Evolutionary conservation across 2,797 vertebrate genomes (phyloP).

Genomic region (Enoplosus armatus): DNA sequence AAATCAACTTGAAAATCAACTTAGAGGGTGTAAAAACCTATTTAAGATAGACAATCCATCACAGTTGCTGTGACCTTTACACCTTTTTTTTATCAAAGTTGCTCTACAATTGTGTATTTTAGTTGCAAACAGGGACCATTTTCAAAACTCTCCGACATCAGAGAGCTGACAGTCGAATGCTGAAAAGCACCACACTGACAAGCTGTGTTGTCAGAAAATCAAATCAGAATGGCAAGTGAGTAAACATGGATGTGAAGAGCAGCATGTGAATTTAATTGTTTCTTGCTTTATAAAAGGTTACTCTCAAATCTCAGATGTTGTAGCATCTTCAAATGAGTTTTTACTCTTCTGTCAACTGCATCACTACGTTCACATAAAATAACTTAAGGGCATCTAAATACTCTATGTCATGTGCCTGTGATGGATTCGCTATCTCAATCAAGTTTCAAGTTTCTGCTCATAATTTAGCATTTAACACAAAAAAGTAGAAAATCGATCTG

Average conservation of each 20-base stretch:
- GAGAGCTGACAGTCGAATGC: conserved; percentile 41
- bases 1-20: conserved; percentile 15
- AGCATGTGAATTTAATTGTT: conserved; percentile 26
- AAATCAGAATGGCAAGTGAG: conserved; percentile 43
- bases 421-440: conserved; percentile 35
- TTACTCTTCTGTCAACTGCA: conserved; percentile 18
- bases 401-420: not conserved
- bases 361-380: conserved; percentile 28
- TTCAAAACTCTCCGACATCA: conserved; percentile 49
- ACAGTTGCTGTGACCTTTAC: conserved; percentile 5
- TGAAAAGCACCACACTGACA: conserved; percentile 45
- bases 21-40: not conserved
- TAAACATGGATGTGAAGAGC: conserved; percentile 50
- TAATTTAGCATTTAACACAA: conserved; percentile 27
- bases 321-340: conserved; percentile 41
- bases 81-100: conserved; percentile 18
- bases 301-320: conserved; percentile 30
- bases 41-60: conserved; percentile 29
- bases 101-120: conserved; percentile 29
- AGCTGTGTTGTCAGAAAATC: conserved; percentile 56
- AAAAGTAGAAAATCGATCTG: conserved; percentile 1
- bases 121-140: conserved; percentile 39
- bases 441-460: conserved; percentile 5
- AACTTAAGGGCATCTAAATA: conserved; percentile 42
- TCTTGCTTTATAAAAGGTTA: conserved; percentile 27